Base-by-base conservation (phyloP, 2,797 vertebrate species). In the Erethizon dorsatum region DNA sequence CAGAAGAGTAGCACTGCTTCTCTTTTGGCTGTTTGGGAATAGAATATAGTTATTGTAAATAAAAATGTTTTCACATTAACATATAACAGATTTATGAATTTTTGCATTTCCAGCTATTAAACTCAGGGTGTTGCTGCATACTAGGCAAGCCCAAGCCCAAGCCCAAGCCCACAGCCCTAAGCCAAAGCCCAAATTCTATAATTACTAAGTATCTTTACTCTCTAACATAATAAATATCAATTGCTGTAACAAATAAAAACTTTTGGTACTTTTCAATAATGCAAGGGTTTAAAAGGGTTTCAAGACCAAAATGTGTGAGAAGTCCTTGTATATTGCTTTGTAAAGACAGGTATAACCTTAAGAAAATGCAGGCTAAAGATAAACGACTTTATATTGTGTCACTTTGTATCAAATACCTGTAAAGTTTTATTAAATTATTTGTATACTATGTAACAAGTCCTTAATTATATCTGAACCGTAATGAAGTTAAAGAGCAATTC, bases 231-330 rank as follows among this genome's bases (percentile, higher is more conserved):
- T 22, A 96, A 82, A 73, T 75, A 80, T n/a, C 12, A 94, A 37
- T 50, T 11, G 4, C 5, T 52, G 1, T 41, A 85, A 57, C 24
- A 87, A 86, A 18, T 61, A 83, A 67, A 57, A 79, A 7, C 6
- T 83, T 2, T 77, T 77, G 22, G 6, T 82, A 33, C 3, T 93
- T 88, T 90, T 96, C 18, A 93, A 59, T 73, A 41, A 94, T 78
- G 91, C 84, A 61, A 57, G 6, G 45, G 11, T 57, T 18, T 79
- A 83, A 94, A 69, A 17, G 18, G 5, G 14, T 73, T 26, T 59
- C 73, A 93, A 77, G 28, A 77, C 28, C 78, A 69, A 87, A 91
- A 93, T 33, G 0, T 37, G 57, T 59, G 52, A 59, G 54, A 88
- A 56, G 2, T 7, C 6, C 1, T 86, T 22, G 15, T 67, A 31